phyloP scores from a whole-genome alignment of 2,797 vertebrate genomes.

The Tenualosa thibaudeaui region DNA sequence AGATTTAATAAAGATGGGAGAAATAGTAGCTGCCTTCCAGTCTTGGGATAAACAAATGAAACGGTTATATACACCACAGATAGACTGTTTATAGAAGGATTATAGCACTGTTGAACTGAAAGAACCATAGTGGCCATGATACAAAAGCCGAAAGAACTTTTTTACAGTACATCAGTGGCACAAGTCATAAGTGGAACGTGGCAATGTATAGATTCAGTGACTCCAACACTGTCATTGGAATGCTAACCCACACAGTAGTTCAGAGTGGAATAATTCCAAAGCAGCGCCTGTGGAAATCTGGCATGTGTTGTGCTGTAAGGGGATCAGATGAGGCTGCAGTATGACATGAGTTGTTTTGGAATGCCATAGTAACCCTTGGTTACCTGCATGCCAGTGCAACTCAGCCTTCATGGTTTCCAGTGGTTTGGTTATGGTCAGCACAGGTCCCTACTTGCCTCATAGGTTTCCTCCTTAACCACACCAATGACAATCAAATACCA shows the following conservation, averaged over 20 bases:
- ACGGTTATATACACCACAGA: background rate
- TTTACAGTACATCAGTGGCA: background rate
- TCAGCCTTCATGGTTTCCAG: background rate
- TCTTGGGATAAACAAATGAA: background rate
- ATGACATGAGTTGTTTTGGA: background rate
- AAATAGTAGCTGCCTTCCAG: background rate
- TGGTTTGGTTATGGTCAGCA: slow-evolving; percentile 3
- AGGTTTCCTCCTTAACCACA: background rate
- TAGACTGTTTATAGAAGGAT: background rate
- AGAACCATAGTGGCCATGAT: background rate
- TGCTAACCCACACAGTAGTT: background rate
- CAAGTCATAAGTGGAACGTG: background rate
- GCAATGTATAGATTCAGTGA: background rate
- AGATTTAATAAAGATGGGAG: background rate
- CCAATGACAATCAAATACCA: background rate
- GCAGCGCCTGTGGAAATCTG: background rate
- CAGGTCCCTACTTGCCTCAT: background rate
- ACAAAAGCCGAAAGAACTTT: background rate
- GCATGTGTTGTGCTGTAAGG: background rate
- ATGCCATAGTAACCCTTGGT: background rate
- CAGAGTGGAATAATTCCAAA: background rate
- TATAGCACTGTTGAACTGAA: background rate
- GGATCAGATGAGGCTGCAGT: background rate
- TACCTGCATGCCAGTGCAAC: background rate
- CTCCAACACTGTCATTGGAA: background rate